These are phyloP conservation scores for Agapornis canus DNA, from an alignment of 2,797 vertebrate genomes.

Conservation along the genomic window DNA sequence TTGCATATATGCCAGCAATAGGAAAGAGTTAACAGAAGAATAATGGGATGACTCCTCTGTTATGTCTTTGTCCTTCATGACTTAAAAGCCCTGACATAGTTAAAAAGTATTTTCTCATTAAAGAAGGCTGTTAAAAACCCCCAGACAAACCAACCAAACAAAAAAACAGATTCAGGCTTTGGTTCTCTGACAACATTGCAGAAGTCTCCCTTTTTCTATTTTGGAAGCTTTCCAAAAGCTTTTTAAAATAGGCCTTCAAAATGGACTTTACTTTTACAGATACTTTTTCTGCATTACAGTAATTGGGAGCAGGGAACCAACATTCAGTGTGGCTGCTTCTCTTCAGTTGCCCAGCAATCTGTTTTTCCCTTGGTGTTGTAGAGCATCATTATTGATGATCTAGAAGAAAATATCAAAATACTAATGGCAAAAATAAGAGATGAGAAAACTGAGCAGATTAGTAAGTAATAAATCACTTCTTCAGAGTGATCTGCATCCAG, in stretches of 20 bases:
- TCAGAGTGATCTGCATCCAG: not conserved
- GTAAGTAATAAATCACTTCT: slow-evolving; percentile 14
- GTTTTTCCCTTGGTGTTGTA: not conserved
- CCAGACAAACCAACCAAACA: not conserved
- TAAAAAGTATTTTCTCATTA: not conserved
- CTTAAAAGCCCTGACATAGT: not conserved
- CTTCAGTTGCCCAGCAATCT: not conserved
- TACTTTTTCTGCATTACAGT: not conserved
- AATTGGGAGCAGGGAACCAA: not conserved
- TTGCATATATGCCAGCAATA: not conserved
- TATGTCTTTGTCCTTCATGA: not conserved
- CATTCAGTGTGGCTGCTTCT: not conserved
- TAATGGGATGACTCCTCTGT: not conserved
- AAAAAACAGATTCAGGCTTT: not conserved
- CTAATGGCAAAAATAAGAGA: not conserved
- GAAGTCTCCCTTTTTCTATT: not conserved
- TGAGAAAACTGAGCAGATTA: not conserved
- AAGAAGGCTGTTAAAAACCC: not conserved
- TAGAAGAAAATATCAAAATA: slow-evolving; percentile 4
- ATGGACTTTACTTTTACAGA: not conserved
- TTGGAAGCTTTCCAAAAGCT: not conserved
- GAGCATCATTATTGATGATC: not conserved
- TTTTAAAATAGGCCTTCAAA: not conserved
- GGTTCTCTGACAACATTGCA: not conserved
- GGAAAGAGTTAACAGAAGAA: not conserved